phyloP scores from a whole-genome alignment of 2,888 invertebrate genomes.

The Conops quadrifasciatus region DNA sequence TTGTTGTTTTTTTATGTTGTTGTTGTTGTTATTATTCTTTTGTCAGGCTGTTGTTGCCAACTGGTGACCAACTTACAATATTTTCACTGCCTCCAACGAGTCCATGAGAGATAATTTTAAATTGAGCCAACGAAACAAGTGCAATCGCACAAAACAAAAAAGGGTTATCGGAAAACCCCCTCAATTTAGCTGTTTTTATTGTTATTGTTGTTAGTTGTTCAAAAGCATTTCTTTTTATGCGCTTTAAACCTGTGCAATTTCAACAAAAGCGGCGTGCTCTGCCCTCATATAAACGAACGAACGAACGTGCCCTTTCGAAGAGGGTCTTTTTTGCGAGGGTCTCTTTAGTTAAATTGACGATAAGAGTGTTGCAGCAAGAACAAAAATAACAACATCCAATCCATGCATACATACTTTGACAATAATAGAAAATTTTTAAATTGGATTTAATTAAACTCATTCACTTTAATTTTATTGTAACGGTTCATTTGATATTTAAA shows the following conservation, averaged over 20 bases:
- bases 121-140: constrained; percentile 12
- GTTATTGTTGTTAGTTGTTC: not conserved
- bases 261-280: no score
- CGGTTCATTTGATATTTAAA: constrained; percentile 3
- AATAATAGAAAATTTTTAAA: constrained; percentile 43
- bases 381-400: constrained; percentile 14
- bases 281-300: no score
- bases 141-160: constrained; percentile 22
- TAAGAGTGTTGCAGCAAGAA: not conserved
- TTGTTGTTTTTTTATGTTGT: not conserved
- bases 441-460: constrained; percentile 45
- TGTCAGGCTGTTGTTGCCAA: not conserved
- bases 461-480: constrained; percentile 32
- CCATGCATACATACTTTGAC: constrained; percentile 19
- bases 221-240: not conserved
- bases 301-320: not conserved
- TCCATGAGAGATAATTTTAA: constrained; percentile 25
- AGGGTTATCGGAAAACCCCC: not conserved
- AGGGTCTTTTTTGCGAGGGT: not conserved
- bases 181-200: not conserved
- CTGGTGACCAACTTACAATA: not conserved
- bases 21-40: not conserved
- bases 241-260: not conserved
- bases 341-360: not conserved
- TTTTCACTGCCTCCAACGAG: constrained; percentile 1